Conservation (phyloP, 2,888 invertebrate species). For the Drosophila testacea region DNA sequence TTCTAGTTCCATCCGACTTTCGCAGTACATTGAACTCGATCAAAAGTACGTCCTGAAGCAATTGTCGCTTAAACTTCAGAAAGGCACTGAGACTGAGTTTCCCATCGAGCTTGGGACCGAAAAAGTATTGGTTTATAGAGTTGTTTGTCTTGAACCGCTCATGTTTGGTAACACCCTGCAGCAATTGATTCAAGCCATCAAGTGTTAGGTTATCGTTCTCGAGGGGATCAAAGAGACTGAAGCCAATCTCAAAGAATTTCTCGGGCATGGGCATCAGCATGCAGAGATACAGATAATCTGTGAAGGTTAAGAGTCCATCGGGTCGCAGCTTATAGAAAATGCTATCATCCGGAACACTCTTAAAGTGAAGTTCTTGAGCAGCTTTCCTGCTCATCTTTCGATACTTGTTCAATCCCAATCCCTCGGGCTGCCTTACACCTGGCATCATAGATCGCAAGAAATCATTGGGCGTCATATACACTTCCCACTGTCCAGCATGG, state of each 20-base stretch:
- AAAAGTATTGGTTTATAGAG: conserved; percentile 33
- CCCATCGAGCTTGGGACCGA: conserved; percentile 28
- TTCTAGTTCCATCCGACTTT: neutral
- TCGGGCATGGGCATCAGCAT: conserved; percentile 36
- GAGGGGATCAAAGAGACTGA: conserved; percentile 41
- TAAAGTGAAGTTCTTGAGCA: neutral
- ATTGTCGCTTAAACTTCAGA: conserved; percentile 32
- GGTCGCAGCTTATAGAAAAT: conserved; percentile 45
- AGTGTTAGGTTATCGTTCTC: conserved; percentile 16
- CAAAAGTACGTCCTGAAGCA: conserved; percentile 36
- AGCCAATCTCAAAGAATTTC: conserved; percentile 41
- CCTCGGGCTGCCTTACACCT: conserved; percentile 44
- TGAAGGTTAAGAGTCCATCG: conserved; percentile 44
- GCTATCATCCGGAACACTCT: conserved; percentile 32
- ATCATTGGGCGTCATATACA: conserved; percentile 63
- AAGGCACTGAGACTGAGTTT: conserved; percentile 26
- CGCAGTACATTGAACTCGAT: conserved; percentile 46
- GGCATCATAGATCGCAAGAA: conserved; percentile 60
- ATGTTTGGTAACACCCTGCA: conserved; percentile 22
- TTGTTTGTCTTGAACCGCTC: neutral
- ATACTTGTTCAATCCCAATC: conserved; percentile 32
- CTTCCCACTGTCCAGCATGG: conserved; percentile 24
- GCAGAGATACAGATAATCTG: conserved; percentile 51
- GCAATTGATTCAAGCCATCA: conserved; percentile 14
- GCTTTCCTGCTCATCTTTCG: conserved; percentile 22